These are phyloP conservation scores for Oscheius sp. DNA, from an alignment of 1,140 invertebrate species.

Conservation along the genomic window DNA sequence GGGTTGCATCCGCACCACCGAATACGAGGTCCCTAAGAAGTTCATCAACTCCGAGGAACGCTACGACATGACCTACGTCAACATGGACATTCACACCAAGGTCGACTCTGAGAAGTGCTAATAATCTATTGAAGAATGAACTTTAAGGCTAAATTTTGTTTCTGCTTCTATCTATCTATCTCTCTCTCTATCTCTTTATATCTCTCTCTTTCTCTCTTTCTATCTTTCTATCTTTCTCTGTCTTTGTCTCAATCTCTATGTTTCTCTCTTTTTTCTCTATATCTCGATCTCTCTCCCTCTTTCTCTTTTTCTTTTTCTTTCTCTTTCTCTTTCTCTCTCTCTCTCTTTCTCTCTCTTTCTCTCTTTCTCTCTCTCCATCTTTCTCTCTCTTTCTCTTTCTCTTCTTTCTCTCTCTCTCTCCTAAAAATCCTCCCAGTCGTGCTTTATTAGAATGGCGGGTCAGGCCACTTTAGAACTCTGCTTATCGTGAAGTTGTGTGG, in stretches of 20 bases:
- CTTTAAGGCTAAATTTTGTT: neutral
- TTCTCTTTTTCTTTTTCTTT: neutral
- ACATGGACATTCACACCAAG: constrained; percentile 4
- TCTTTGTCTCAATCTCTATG: neutral
- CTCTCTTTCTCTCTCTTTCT: neutral
- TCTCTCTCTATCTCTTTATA: neutral
- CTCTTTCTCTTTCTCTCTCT: neutral
- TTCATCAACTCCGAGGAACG: neutral
- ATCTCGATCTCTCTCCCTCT: neutral
- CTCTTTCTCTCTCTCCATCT: too few relatives aligned
- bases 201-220: neutral
- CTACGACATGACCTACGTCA: constrained; percentile 7
- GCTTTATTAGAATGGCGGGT: too few relatives aligned
- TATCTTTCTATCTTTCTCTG: neutral
- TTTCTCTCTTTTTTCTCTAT: neutral
- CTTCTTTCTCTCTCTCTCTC: neutral
- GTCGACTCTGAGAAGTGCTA: neutral
- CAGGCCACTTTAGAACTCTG: too few relatives aligned
- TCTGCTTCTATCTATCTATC: neutral
- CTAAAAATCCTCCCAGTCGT: too few relatives aligned
- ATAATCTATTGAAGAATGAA: too few relatives aligned
- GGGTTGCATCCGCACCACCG: neutral
- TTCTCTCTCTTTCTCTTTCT: neutral
- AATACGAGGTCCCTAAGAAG: neutral
- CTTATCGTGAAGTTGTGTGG: too few relatives aligned